phyloP scores from a whole-genome alignment of 2,113 vertebrate genomes.

The Silurus glanis region DNA sequence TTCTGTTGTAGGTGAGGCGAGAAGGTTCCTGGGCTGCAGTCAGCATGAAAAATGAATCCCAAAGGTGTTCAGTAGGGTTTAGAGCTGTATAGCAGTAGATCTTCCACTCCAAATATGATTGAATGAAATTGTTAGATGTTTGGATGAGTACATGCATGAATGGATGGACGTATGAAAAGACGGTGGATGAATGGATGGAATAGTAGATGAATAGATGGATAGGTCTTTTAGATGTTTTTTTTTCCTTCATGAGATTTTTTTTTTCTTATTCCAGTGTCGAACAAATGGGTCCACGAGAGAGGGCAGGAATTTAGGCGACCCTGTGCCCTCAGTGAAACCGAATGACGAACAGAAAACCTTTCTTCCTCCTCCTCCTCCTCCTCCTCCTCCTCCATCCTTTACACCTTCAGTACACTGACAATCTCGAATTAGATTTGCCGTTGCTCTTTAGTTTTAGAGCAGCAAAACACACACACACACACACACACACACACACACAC shows the following conservation, averaged over 20 bases:
- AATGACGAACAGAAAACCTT: constrained; percentile 69
- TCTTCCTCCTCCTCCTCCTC: constrained; percentile 9
- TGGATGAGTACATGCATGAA: too few species aligned
- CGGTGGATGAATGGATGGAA: too few species aligned
- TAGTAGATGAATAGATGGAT: too few species aligned
- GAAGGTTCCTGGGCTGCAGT: too few species aligned
- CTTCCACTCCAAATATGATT: too few species aligned
- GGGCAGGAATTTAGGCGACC: constrained; percentile 96
- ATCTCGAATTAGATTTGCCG: background rate
- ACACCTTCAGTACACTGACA: background rate
- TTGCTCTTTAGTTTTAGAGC: background rate
- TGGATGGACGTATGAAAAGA: too few species aligned
- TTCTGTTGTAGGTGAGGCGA: too few species aligned
- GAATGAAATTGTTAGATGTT: too few species aligned
- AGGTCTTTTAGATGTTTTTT: background rate
- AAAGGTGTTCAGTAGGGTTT: too few species aligned
- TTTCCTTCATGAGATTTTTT: background rate
- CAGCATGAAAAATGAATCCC: too few species aligned
- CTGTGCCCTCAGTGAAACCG: constrained; percentile 82
- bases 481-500: background rate
- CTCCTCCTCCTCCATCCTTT: constrained; percentile 24
- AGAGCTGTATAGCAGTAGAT: too few species aligned
- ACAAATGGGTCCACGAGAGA: constrained; percentile 98
- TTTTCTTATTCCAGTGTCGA: constrained; percentile 82
- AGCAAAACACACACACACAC: background rate